Evolutionary conservation across 2,113 vertebrate genomes (phyloP).

Genomic region (Zootoca vivipara): DNA sequence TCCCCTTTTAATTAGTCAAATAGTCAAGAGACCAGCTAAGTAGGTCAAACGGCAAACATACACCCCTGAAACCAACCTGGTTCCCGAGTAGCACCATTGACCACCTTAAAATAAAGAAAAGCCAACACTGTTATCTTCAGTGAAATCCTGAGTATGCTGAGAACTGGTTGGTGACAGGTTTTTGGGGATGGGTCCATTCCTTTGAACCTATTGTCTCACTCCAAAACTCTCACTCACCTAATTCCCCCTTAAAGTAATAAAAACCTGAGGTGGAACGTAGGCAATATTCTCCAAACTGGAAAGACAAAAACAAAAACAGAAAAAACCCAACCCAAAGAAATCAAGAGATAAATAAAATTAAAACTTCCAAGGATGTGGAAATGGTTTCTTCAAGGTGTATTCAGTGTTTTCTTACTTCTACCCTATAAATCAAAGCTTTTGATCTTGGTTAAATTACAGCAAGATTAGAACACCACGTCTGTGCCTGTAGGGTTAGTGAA

Average conservation of each 20-base stretch:
- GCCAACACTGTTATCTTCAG: not conserved
- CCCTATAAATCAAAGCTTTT: not conserved
- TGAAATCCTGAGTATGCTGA: not conserved
- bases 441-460: not conserved
- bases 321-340: not conserved
- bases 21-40: too few species aligned
- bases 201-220: not conserved
- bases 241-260: not conserved
- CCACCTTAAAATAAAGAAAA: too few species aligned
- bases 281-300: not conserved
- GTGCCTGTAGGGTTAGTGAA: not conserved
- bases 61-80: too few species aligned
- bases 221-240: not conserved
- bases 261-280: not conserved
- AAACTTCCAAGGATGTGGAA: constrained; percentile 7
- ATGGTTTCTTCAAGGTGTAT: constrained; percentile 7
- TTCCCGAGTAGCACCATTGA: too few species aligned
- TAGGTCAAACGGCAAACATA: too few species aligned
- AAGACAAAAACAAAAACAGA: too few species aligned
- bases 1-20: too few species aligned
- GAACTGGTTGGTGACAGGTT: not conserved
- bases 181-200: not conserved
- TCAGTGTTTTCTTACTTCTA: not conserved
- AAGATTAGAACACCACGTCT: not conserved
- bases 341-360: not conserved